Conservation (phyloP, 1,140 invertebrate genomes). For the Drosophila biarmipes region DNA sequence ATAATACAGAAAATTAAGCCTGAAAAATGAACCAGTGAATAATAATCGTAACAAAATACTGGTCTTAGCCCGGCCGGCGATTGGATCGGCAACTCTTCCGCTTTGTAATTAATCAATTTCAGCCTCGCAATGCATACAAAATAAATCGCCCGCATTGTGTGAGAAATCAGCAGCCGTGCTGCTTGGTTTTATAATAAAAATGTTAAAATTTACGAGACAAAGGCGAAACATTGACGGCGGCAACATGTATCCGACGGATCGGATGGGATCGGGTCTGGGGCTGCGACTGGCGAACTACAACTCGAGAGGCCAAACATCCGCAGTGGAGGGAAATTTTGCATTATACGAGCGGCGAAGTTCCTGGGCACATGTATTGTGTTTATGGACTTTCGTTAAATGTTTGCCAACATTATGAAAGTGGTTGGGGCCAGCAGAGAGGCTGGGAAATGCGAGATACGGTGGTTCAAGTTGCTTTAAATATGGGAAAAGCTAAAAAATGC, state of each 20-base stretch:
- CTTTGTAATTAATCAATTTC: constrained; percentile 79
- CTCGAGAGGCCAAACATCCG: constrained; percentile 33
- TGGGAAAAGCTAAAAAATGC: no score
- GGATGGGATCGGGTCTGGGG: background rate
- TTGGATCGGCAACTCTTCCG: constrained; percentile 59
- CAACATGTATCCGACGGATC: constrained; percentile 56
- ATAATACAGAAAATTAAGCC: constrained; percentile 54
- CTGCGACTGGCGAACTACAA: background rate
- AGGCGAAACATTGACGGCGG: constrained; percentile 71
- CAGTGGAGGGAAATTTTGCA: constrained; percentile 26
- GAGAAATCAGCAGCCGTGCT: constrained; percentile 41
- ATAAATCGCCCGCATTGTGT: constrained; percentile 75
- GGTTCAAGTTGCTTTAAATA: background rate
- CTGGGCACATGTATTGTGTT: constrained; percentile 31
- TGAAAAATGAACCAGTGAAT: constrained; percentile 55
- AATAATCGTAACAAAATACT: constrained; percentile 35
- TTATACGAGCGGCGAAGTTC: constrained; percentile 21
- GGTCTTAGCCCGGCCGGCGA: constrained; percentile 17
- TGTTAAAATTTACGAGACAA: constrained; percentile 79
- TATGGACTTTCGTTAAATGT: constrained; percentile 69
- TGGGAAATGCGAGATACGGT: constrained; percentile 12
- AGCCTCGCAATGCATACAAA: constrained; percentile 66
- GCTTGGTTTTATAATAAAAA: constrained; percentile 71
- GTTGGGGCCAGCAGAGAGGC: constrained; percentile 13
- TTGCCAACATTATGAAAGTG: constrained; percentile 57